A percentile compares a stretch with the other conserved stretches of the same genome.
phyloP scores from a whole-genome alignment of 2,888 invertebrate genomes.

The Zaprionus lineosus region DNA sequence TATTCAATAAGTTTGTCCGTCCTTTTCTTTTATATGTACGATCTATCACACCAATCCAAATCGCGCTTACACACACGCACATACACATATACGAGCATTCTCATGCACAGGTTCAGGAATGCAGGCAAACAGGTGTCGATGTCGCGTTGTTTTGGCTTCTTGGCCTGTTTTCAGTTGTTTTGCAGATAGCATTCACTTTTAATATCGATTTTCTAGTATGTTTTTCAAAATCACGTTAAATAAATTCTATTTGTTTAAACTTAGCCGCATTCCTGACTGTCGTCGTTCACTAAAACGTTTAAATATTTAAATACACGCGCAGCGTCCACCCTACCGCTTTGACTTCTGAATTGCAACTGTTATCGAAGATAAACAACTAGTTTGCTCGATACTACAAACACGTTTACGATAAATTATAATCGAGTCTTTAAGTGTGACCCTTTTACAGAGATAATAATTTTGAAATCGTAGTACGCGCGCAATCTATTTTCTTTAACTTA shows the following conservation, averaged over 20 bases:
- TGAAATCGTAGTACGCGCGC: background rate
- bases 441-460: background rate
- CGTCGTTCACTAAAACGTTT: constrained; percentile 26
- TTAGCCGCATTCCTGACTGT: constrained; percentile 4
- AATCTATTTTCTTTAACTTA: too few species aligned
- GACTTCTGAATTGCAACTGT: constrained; percentile 49
- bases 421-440: constrained; percentile 26
- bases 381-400: constrained; percentile 4
- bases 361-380: constrained; percentile 19
- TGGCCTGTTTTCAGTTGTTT: constrained; percentile 31
- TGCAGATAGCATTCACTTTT: constrained; percentile 3
- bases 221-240: background rate
- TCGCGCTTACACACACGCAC: constrained; percentile 7
- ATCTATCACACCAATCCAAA: constrained; percentile 3
- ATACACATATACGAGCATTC: constrained; percentile 10
- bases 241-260: constrained; percentile 19
- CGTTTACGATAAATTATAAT: constrained; percentile 2
- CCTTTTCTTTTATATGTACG: constrained; percentile 7
- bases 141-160: constrained; percentile 51
- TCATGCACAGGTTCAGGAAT: constrained; percentile 55
- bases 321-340: constrained; percentile 18
- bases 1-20: constrained; percentile 25
- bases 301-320: constrained; percentile 13
- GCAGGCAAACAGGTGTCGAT: constrained; percentile 63
- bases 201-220: constrained; percentile 15